Evolutionary conservation across 2,113 vertebrate species (phyloP).

Genomic region (Heterochromis multidens): DNA sequence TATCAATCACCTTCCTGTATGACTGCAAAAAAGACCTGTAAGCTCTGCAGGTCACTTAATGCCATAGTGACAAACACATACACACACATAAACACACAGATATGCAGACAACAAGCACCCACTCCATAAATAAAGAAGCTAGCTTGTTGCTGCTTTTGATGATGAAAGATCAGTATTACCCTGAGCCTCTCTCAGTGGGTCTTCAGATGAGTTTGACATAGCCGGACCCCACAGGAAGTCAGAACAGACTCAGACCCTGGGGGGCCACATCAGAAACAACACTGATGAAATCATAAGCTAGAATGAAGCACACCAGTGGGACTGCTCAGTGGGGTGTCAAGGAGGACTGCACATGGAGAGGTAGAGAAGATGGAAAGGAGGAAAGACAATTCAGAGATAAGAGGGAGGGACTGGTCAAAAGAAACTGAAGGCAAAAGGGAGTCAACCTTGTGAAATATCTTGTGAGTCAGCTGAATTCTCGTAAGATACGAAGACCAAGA

Average conservation of each 20-base stretch:
- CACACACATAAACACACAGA: not conserved
- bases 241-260: not conserved
- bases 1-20: not conserved
- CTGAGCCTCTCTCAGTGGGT: not conserved
- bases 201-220: conserved; percentile 20
- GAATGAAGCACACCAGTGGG: not conserved
- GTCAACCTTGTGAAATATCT: not conserved
- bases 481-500: not conserved
- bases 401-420: not conserved
- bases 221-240: conserved; percentile 21
- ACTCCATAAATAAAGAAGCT: not conserved
- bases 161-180: conserved; percentile 14
- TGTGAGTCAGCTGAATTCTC: not conserved
- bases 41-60: not conserved
- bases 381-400: not conserved
- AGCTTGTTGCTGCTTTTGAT: not conserved
- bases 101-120: not conserved
- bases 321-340: not conserved
- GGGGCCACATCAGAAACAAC: conserved; percentile 11
- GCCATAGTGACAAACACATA: not conserved
- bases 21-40: not conserved
- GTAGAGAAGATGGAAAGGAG: not conserved
- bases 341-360: not conserved
- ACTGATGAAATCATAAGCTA: conserved; percentile 13
- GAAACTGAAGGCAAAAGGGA: not conserved